Conservation (phyloP, 2,113 vertebrate species). For the western clawed frog (Xenopus tropicalis) region UCB_Xtro_10.0 CM004443.2:126043501-126044000, state of each 20-base stretch:
- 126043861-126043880: slow-evolving; percentile 33
- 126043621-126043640: too few species aligned
- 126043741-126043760: slow-evolving; percentile 9
- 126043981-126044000: too few species aligned
- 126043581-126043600: slow-evolving; percentile 7
- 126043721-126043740: slow-evolving; percentile 25
- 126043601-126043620: slow-evolving; percentile 6
- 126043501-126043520: slow-evolving; percentile 35
- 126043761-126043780: slow-evolving; percentile 26
- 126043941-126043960: slow-evolving; percentile 19
- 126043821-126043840: slow-evolving; percentile 30
- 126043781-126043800: slow-evolving; percentile 34
- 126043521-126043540: slow-evolving; percentile 37
- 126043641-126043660: too few species aligned
- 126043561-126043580: slow-evolving; percentile 5
- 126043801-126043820: slow-evolving; percentile 28
- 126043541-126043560: slow-evolving; percentile 29
- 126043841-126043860: slow-evolving; percentile 33
- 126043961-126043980: too few species aligned
- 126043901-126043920: slow-evolving; percentile 23
- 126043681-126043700: slow-evolving; percentile 15
- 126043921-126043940: slow-evolving; percentile 39
- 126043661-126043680: slow-evolving; percentile 2
- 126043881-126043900: slow-evolving; percentile 34
- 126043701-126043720: slow-evolving; percentile 26